Conservation (phyloP, 2,797 vertebrate genomes). For the Tauraco hartlaubi region DNA sequence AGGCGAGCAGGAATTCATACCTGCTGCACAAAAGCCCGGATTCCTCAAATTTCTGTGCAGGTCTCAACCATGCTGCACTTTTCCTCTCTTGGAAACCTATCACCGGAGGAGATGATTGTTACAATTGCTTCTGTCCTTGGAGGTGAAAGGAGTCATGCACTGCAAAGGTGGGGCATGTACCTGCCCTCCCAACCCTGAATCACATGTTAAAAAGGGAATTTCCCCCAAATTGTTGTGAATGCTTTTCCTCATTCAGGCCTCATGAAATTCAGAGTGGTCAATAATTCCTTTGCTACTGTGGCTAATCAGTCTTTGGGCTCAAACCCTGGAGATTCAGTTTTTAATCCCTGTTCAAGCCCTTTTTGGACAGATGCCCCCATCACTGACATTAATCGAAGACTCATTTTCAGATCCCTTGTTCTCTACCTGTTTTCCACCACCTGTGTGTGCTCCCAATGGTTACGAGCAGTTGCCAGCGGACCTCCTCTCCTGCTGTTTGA, state of each 20-base stretch:
- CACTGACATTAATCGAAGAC: neutral
- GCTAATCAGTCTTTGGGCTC: neutral
- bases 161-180: neutral
- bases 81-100: neutral
- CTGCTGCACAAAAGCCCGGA: neutral
- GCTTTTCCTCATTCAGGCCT: neutral
- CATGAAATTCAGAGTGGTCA: neutral
- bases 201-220: neutral
- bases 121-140: neutral
- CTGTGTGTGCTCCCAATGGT: neutral
- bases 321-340: neutral
- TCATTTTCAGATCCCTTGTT: neutral
- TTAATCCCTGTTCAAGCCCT: neutral
- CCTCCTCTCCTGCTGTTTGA: neutral
- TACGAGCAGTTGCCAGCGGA: accelerated
- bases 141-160: neutral
- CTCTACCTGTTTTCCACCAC: neutral
- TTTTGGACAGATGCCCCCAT: neutral
- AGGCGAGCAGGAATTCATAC: neutral
- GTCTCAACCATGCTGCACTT: neutral
- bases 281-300: neutral
- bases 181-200: neutral
- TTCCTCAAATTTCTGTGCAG: neutral
- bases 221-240: neutral
- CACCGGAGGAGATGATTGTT: neutral